Conservation (phyloP, 1,140 invertebrate genomes). For the Drosophila nebulosa region DNA sequence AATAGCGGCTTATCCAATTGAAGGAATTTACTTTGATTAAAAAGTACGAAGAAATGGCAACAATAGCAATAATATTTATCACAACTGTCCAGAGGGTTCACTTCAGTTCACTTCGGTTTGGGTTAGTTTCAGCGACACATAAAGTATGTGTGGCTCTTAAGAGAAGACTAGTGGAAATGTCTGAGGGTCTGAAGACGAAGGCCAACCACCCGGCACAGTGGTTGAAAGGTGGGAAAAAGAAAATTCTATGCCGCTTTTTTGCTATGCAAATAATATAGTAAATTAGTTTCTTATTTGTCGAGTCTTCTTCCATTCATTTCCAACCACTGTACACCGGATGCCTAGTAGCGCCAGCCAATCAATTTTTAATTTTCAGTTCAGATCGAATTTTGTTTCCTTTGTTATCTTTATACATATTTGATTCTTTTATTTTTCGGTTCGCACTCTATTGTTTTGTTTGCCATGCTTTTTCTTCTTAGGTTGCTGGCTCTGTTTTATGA, state of each 20-base stretch:
- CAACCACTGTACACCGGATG: conserved; percentile 49
- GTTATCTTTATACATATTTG: conserved; percentile 17
- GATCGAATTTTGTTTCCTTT: conserved; percentile 23
- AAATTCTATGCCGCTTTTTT: neutral
- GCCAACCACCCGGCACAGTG: neutral
- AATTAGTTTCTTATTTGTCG: too few relatives aligned
- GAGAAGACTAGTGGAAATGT: neutral
- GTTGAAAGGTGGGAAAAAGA: neutral
- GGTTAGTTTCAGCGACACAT: too few relatives aligned
- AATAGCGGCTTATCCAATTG: conserved; percentile 63
- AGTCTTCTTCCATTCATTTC: neutral
- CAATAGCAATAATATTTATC: conserved; percentile 23
- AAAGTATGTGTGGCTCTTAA: neutral
- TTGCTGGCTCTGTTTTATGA: conserved; percentile 7
- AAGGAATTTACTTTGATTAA: conserved; percentile 72
- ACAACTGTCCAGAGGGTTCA: conserved; percentile 19
- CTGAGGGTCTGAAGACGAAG: neutral
- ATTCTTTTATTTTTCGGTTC: conserved; percentile 27
- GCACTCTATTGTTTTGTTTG: conserved; percentile 50
- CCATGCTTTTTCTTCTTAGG: conserved; percentile 36
- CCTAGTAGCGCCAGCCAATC: conserved; percentile 59
- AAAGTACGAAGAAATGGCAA: conserved; percentile 26
- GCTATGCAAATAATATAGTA: too few relatives aligned
- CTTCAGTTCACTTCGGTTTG: neutral
- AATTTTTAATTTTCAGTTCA: conserved; percentile 68